Percentiles rank a stretch among this genome's conserved stretches.
These are phyloP conservation scores for Stenodera caucasica DNA, from an alignment of 2,888 invertebrate genomes.

Conservation along the genomic window DNA sequence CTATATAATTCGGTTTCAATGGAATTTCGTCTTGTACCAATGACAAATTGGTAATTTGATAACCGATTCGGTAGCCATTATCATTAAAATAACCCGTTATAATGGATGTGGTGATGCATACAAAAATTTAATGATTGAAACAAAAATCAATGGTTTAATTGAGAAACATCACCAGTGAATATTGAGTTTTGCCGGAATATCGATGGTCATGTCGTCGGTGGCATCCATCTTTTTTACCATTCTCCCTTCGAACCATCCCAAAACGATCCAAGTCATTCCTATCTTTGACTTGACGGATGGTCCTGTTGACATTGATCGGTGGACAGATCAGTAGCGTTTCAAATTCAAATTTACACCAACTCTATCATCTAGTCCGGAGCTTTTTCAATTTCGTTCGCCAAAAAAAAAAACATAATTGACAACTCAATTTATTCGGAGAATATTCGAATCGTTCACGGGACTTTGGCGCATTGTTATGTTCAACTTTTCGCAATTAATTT, in stretches of 20 bases:
- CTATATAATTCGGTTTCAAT: conserved; percentile 28
- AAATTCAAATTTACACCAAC: not conserved
- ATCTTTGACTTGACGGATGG: not conserved
- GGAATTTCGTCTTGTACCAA: conserved; percentile 6
- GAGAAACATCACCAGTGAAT: not conserved
- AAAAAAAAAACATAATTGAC: too few species aligned
- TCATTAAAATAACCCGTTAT: not conserved
- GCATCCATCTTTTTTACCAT: conserved; percentile 4
- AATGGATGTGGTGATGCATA: not conserved
- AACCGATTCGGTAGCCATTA: conserved; percentile 14
- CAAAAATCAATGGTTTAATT: too few species aligned
- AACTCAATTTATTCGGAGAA: too few species aligned
- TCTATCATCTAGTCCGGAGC: too few species aligned
- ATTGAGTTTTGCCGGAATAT: not conserved
- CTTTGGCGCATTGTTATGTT: conserved; percentile 12
- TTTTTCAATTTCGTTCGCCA: too few species aligned
- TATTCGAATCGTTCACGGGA: too few species aligned
- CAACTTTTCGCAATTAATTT: conserved; percentile 23
- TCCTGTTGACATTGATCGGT: conserved; percentile 6
- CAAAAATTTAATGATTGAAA: too few species aligned
- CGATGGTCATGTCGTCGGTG: not conserved
- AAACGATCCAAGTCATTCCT: not conserved
- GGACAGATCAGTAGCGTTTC: not conserved
- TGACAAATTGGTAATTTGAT: conserved; percentile 27
- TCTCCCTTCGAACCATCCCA: not conserved